Evolutionary conservation across 2,113 vertebrate genomes (phyloP).

Genomic region (Neolamprologus devosi): DNA sequence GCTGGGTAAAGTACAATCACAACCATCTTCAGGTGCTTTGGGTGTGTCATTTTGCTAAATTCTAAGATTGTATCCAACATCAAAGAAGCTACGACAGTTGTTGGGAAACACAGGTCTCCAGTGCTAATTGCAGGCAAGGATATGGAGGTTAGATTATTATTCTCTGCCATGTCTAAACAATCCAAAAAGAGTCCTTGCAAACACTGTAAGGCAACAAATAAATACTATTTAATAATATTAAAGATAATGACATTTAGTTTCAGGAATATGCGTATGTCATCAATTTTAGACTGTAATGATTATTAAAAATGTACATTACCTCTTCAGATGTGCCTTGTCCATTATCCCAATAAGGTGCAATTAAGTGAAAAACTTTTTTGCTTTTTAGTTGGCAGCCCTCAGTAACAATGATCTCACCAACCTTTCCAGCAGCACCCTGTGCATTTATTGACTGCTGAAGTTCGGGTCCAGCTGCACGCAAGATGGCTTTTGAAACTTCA

Average conservation of each 20-base stretch:
- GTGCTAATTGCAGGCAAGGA: conserved; percentile 85
- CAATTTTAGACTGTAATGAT: neutral
- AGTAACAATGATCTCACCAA: conserved; percentile 71
- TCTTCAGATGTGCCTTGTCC: neutral
- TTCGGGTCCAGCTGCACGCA: conserved; percentile 67
- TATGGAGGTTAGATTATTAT: conserved; percentile 65
- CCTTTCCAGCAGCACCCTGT: accelerated
- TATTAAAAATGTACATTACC: conserved; percentile 47
- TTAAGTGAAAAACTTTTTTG: conserved; percentile 69
- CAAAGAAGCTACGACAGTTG: conserved; percentile 56
- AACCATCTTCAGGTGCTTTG: conserved; percentile 70
- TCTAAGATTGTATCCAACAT: conserved; percentile 69
- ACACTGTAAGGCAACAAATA: conserved; percentile 49
- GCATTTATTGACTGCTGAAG: conserved; percentile 69
- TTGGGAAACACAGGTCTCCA: conserved; percentile 81
- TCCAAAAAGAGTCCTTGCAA: conserved; percentile 61
- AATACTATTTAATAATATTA: neutral
- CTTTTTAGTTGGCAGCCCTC: conserved; percentile 64
- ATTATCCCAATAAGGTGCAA: conserved; percentile 62
- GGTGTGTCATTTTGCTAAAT: conserved; percentile 66
- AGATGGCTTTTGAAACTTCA: conserved; percentile 74
- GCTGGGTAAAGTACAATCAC: conserved; percentile 70
- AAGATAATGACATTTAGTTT: neutral
- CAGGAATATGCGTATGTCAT: accelerated
- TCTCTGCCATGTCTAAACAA: conserved; percentile 74